Evolutionary conservation across 1,140 invertebrate species (phyloP).

Genomic region (Cataglyphis hispanica): DNA sequence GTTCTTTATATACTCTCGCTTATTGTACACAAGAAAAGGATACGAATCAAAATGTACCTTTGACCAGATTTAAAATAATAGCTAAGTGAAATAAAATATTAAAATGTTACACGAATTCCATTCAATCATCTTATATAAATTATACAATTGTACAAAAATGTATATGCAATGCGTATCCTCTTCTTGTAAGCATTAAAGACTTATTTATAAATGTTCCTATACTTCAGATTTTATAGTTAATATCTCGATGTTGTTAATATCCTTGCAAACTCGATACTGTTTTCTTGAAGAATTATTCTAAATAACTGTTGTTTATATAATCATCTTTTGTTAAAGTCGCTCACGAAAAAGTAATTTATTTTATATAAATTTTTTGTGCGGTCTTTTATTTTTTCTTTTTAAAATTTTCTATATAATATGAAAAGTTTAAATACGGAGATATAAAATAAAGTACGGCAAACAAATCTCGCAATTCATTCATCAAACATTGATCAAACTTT

Average conservation of each 20-base stretch:
- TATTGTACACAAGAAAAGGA: conserved; percentile 31
- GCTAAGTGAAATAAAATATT: not conserved
- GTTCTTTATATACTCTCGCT: conserved; percentile 39
- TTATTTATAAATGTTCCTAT: not conserved
- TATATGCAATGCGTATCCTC: conserved; percentile 8
- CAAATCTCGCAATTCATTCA: not conserved
- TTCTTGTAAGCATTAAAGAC: conserved; percentile 36
- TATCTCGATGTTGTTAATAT: not conserved
- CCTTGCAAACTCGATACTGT: not conserved
- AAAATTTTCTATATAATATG: not conserved
- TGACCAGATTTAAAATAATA: not conserved
- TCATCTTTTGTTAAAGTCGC: not conserved
- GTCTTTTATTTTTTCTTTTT: not conserved
- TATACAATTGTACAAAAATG: not conserved
- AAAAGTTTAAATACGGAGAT: not conserved
- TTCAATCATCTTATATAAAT: not conserved
- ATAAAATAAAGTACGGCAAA: not conserved
- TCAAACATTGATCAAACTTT: not conserved
- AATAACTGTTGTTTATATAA: not conserved
- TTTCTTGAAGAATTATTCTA: not conserved
- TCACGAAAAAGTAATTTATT: not conserved
- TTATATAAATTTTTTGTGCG: not conserved
- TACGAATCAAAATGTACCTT: not conserved
- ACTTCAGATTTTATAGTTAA: not conserved
- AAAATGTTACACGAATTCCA: not conserved